Conservation (phyloP, 2,113 vertebrate genomes). For the Ammodytes marinus region DNA sequence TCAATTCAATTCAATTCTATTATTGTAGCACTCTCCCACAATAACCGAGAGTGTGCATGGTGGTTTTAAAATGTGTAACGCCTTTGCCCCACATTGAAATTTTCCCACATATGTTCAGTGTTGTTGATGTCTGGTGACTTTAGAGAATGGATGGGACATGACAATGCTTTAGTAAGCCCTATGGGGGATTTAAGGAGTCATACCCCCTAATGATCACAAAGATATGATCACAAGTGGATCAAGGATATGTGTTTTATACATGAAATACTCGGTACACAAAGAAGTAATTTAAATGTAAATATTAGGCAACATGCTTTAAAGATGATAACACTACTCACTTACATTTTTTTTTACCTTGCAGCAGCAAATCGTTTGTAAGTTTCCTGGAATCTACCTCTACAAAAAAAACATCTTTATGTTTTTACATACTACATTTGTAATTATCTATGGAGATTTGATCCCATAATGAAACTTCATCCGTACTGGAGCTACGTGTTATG, state of each 20-base stretch:
- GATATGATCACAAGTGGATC: neutral
- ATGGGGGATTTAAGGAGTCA: constrained; percentile 1
- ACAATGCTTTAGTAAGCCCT: constrained; percentile 12
- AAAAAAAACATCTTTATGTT: neutral
- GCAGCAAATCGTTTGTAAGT: neutral
- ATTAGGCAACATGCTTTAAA: neutral
- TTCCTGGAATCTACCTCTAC: neutral
- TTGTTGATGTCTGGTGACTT: constrained; percentile 24
- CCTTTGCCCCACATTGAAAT: neutral
- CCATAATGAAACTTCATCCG: neutral
- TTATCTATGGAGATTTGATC: neutral
- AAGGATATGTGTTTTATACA: neutral
- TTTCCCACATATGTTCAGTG: constrained; percentile 5
- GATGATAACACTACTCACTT: neutral
- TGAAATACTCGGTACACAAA: neutral
- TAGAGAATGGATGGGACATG: constrained; percentile 1
- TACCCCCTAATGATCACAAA: neutral
- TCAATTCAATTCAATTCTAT: too few relatives aligned
- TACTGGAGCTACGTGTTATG: neutral
- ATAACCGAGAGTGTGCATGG: neutral
- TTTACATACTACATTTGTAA: neutral
- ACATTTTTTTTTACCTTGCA: neutral
- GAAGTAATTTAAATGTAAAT: neutral
- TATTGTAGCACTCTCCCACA: too few relatives aligned
- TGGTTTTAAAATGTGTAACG: neutral